Evolutionary conservation across 2,888 invertebrate species (phyloP).

Genomic region (Nymphalis c-album): DNA sequence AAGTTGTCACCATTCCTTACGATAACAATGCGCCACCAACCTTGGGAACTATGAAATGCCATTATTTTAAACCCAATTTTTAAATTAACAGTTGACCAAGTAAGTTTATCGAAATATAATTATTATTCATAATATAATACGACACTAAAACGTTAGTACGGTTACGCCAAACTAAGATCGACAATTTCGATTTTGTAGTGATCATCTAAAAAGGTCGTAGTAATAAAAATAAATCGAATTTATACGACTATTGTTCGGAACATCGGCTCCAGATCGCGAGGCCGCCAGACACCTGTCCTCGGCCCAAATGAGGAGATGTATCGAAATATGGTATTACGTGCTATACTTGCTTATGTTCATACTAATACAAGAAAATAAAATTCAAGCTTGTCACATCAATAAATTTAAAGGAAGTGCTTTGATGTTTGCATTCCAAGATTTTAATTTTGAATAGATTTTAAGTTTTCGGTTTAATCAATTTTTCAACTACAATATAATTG

Average conservation of each 20-base stretch:
- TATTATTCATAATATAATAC: neutral
- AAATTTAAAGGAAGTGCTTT: too few relatives aligned
- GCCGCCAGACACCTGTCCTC: constrained; percentile 60
- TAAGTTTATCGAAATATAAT: neutral
- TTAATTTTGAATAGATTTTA: too few relatives aligned
- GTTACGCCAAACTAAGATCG: constrained; percentile 23
- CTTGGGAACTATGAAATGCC: too few relatives aligned
- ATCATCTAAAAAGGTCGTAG: constrained; percentile 44
- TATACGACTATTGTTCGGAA: constrained; percentile 30
- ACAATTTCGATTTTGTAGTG: constrained; percentile 33
- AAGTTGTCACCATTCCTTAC: too few relatives aligned
- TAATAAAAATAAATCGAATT: constrained; percentile 51
- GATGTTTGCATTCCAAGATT: too few relatives aligned
- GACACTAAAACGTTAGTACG: constrained; percentile 11
- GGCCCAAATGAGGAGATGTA: constrained; percentile 37
- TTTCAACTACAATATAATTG: too few relatives aligned
- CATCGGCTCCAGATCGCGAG: constrained; percentile 37
- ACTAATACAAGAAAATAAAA: too few relatives aligned
- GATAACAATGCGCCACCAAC: too few relatives aligned
- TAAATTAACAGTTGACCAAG: too few relatives aligned
- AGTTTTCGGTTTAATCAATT: too few relatives aligned
- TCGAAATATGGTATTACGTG: constrained; percentile 27
- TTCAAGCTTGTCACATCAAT: too few relatives aligned
- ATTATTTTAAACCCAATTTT: too few relatives aligned
- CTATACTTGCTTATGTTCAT: constrained; percentile 18